A percentile compares a stretch with the other conserved stretches of the same genome.
Conservation (phyloP, 2,797 vertebrate genomes). For the Anabacerthia variegaticeps region DNA sequence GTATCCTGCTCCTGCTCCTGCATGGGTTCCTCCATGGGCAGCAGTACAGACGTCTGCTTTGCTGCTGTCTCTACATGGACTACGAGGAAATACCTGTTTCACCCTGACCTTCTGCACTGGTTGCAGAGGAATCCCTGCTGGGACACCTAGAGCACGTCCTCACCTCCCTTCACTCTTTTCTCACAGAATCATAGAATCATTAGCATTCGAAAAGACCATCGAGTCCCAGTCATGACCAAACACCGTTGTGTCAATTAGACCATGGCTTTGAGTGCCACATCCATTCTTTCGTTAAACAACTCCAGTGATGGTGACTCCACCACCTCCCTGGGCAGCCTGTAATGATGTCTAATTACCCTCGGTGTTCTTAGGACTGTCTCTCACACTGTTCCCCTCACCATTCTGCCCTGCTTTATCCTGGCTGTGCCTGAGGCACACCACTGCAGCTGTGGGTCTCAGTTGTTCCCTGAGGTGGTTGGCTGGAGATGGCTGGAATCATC, state of each 20-base stretch:
- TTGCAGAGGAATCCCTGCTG: not conserved
- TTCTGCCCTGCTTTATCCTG: not conserved
- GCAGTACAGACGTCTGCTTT: not conserved
- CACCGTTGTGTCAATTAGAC: not conserved
- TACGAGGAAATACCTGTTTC: not conserved
- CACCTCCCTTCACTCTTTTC: not conserved
- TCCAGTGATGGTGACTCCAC: not conserved
- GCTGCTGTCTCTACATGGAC: not conserved
- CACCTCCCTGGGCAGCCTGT: not conserved
- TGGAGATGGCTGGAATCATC: not conserved
- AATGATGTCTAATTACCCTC: not conserved
- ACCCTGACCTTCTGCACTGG: not conserved
- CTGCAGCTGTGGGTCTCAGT: not conserved
- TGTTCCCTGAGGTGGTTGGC: too few relatives aligned
- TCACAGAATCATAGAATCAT: not conserved
- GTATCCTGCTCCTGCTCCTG: not conserved
- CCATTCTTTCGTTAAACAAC: not conserved
- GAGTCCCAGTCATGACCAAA: not conserved
- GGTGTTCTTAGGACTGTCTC: not conserved
- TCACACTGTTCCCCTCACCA: not conserved
- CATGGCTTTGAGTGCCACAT: not conserved
- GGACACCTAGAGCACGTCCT: fast-evolving
- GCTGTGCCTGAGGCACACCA: too few relatives aligned
- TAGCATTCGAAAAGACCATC: not conserved
- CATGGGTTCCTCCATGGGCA: not conserved